Conservation (phyloP, 2,113 vertebrate genomes). For the Heterochromis multidens region DNA sequence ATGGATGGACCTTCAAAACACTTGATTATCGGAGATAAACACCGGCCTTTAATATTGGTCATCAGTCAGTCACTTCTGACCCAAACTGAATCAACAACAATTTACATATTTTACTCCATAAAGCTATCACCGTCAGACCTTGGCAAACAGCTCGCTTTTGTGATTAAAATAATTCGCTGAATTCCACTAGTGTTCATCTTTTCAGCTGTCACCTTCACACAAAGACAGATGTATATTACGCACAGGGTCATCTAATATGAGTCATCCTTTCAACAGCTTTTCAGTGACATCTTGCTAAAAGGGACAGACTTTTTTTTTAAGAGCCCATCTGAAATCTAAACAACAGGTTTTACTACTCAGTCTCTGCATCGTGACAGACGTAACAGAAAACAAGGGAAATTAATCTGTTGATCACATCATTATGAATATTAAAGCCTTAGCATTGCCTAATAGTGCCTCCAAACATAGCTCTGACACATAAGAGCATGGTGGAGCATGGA, state of each 20-base stretch:
- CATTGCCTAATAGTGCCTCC: neutral
- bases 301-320: neutral
- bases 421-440: neutral
- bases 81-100: neutral
- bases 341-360: neutral
- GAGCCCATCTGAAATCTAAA: neutral
- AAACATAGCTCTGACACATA: neutral
- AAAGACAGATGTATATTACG: neutral
- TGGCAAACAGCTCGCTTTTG: neutral
- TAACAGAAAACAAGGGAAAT: neutral
- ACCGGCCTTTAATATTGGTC: neutral
- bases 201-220: conserved; percentile 10
- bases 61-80: neutral
- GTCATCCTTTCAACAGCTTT: conserved; percentile 17
- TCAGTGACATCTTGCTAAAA: neutral
- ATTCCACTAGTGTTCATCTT: neutral
- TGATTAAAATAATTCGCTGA: neutral
- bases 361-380: neutral
- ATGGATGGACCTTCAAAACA: neutral
- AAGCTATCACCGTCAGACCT: neutral
- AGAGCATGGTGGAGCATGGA: too few relatives aligned
- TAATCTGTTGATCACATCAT: neutral
- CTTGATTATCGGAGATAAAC: neutral
- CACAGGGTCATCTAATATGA: conserved; percentile 17
- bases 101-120: neutral